phyloP scores from a whole-genome alignment of 2,888 invertebrate genomes.

The Philopedon plagiatum region DNA sequence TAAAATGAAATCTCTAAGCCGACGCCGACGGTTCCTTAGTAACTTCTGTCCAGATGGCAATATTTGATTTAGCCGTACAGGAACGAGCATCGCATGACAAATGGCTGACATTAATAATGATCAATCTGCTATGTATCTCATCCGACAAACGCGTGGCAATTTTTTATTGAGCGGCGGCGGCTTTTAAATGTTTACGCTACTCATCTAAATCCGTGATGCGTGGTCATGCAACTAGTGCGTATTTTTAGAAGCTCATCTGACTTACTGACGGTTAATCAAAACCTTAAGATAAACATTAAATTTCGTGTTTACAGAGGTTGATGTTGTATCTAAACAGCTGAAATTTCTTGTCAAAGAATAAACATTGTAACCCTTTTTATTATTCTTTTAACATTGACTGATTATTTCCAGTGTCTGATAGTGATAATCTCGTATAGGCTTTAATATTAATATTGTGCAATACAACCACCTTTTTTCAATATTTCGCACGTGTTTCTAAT shows the following conservation, averaged over 20 bases:
- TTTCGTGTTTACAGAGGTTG: background rate
- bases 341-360: background rate
- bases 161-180: constrained; percentile 28
- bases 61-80: background rate
- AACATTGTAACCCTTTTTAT: too few relatives aligned
- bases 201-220: constrained; percentile 32
- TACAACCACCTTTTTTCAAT: too few relatives aligned
- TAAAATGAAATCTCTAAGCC: too few relatives aligned
- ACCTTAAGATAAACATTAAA: constrained; percentile 1
- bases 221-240: constrained; percentile 12
- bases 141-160: constrained; percentile 23
- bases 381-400: too few relatives aligned
- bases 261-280: constrained; percentile 23
- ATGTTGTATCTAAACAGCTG: too few relatives aligned
- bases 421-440: too few relatives aligned
- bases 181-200: constrained; percentile 39
- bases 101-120: constrained; percentile 36
- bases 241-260: constrained; percentile 28
- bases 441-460: too few relatives aligned
- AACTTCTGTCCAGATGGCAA: constrained; percentile 10
- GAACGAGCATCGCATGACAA: constrained; percentile 34
- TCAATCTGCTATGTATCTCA: constrained; percentile 38
- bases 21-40: constrained; percentile 4
- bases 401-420: too few relatives aligned
- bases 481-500: too few relatives aligned